Conservation (phyloP, 2,113 vertebrate genomes). For the Oxyura jamaicensis region DNA sequence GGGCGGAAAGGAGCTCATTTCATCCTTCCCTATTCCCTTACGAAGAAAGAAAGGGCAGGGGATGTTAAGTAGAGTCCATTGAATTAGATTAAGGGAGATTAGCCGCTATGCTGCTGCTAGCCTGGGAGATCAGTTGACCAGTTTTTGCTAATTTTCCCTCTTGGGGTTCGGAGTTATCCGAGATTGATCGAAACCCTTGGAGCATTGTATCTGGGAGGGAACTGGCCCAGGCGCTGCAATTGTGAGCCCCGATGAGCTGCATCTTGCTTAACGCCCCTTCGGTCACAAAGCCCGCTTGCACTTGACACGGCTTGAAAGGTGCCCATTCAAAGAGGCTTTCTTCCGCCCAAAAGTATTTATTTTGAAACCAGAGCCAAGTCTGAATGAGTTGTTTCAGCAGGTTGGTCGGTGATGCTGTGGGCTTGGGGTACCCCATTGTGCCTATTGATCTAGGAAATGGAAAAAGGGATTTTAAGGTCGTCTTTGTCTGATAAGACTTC, state of each 20-base stretch:
- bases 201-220: constrained; percentile 48
- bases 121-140: constrained; percentile 21
- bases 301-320: constrained; percentile 58
- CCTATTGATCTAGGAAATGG: constrained; percentile 42
- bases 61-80: constrained; percentile 39
- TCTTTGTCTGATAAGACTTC: background rate
- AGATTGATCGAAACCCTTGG: constrained; percentile 41
- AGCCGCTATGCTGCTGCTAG: background rate
- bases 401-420: background rate
- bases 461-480: constrained; percentile 36
- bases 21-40: background rate
- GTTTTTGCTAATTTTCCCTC: constrained; percentile 44
- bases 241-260: constrained; percentile 31
- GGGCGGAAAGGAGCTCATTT: constrained; percentile 44
- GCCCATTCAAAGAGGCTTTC: constrained; percentile 28
- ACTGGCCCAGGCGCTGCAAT: background rate
- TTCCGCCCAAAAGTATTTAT: constrained; percentile 18
- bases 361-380: background rate
- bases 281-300: constrained; percentile 26
- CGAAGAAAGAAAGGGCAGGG: constrained; percentile 27
- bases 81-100: constrained; percentile 35
- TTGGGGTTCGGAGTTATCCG: constrained; percentile 37
- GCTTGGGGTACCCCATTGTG: background rate
- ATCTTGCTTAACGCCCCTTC: constrained; percentile 29
- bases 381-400: constrained; percentile 21